Evolutionary conservation across 2,113 vertebrate genomes (phyloP).

Genomic region (Hydrolagus affinis): DNA sequence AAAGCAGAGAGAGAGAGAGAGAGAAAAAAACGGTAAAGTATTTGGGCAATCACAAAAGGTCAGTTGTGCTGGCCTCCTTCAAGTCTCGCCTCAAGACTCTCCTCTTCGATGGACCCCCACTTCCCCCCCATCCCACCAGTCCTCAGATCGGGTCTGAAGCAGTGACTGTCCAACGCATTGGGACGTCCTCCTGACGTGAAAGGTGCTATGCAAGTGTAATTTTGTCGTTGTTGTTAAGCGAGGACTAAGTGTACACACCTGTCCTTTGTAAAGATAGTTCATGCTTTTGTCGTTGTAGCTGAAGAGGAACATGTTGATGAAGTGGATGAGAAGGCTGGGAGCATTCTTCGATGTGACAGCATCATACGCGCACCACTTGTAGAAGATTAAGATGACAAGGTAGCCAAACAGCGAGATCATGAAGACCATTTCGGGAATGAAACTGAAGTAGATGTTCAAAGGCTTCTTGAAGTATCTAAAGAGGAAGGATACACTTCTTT

Average conservation of each 20-base stretch:
- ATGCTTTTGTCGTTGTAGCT: slow-evolving; percentile 66
- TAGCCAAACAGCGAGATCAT: slow-evolving; percentile 87
- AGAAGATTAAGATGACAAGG: slow-evolving; percentile 83
- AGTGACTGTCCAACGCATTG: too few relatives aligned
- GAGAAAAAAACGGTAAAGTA: not conserved
- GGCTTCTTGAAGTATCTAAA: slow-evolving; percentile 88
- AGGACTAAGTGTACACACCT: too few relatives aligned
- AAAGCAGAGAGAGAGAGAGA: not conserved
- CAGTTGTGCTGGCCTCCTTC: too few relatives aligned
- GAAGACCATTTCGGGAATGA: slow-evolving; percentile 93
- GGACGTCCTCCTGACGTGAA: too few relatives aligned
- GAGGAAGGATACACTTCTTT: not conserved
- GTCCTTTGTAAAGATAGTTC: slow-evolving; percentile 79
- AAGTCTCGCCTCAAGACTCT: too few relatives aligned
- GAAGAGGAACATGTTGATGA: slow-evolving; percentile 98
- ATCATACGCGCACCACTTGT: slow-evolving; percentile 81
- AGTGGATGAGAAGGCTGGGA: slow-evolving; percentile 90
- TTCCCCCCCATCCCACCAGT: too few relatives aligned
- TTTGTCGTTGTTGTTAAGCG: too few relatives aligned
- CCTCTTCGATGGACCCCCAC: too few relatives aligned
- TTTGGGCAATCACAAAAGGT: too few relatives aligned
- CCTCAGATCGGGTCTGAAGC: too few relatives aligned
- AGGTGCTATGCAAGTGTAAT: too few relatives aligned
- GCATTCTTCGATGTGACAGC: slow-evolving; percentile 68
- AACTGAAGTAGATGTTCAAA: slow-evolving; percentile 86